Percentiles rank a stretch among this genome's conserved stretches.
Conservation (phyloP, 2,888 invertebrate genomes). For the Ceraclea dissimilis region DNA sequence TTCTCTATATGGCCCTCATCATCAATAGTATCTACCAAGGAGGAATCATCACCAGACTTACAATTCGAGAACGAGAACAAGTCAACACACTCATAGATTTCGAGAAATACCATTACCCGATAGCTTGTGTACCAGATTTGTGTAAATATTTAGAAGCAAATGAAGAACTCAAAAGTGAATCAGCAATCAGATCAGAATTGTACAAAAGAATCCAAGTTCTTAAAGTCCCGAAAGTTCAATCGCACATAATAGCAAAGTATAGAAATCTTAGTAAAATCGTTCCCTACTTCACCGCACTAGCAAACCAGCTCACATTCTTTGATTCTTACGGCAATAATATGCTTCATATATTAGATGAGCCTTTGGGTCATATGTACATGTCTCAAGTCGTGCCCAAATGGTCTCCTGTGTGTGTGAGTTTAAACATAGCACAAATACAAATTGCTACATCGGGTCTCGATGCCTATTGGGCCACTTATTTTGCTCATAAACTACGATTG, state of each 20-base stretch:
- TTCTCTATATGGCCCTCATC: constrained; percentile 13
- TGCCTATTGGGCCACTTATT: neutral
- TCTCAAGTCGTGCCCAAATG: constrained; percentile 13
- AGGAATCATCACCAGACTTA: constrained; percentile 6
- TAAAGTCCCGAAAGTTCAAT: neutral
- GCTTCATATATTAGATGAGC: constrained; percentile 15
- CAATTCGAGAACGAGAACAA: neutral
- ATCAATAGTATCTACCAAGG: constrained; percentile 16
- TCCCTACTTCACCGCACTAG: constrained; percentile 12
- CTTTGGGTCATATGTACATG: constrained; percentile 8
- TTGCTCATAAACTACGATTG: neutral
- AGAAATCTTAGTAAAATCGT: constrained; percentile 10
- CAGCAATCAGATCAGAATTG: constrained; percentile 5
- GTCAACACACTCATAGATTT: constrained; percentile 17
- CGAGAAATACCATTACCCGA: constrained; percentile 5
- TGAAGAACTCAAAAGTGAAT: neutral
- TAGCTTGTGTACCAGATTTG: constrained; percentile 8
- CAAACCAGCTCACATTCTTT: neutral
- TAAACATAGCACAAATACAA: constrained; percentile 11
- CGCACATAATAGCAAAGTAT: neutral
- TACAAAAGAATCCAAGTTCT: constrained; percentile 9
- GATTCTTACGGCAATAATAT: constrained; percentile 10
- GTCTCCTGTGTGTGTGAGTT: constrained; percentile 8
- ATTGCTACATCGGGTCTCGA: constrained; percentile 13
- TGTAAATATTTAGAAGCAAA: constrained; percentile 1